phyloP scores from a whole-genome alignment of 2,113 vertebrate species.

The Gambusia affinis region DNA sequence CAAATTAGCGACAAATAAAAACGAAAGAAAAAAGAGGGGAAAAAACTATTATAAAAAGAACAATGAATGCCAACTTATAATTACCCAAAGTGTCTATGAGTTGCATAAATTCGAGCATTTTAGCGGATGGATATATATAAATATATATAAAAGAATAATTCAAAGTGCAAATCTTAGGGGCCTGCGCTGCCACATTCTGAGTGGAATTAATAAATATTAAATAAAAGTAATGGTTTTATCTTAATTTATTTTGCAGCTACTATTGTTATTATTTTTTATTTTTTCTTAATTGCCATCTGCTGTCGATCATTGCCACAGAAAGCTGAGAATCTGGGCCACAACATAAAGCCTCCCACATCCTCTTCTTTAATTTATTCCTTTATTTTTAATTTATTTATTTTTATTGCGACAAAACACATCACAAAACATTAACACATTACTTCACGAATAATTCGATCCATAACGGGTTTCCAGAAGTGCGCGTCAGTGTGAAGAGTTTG shows the following conservation, averaged over 20 bases:
- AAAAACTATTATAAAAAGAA: neutral
- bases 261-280: constrained; percentile 9
- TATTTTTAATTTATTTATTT: constrained; percentile 21
- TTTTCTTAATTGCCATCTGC: constrained; percentile 30
- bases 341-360: constrained; percentile 55
- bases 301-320: constrained; percentile 56
- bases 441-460: constrained; percentile 74
- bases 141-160: no score
- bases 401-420: constrained; percentile 71
- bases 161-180: neutral
- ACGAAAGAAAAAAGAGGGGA: neutral
- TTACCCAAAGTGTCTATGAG: no score
- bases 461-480: constrained; percentile 56
- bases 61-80: neutral
- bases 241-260: constrained; percentile 41
- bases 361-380: constrained; percentile 11
- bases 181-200: neutral
- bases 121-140: no score
- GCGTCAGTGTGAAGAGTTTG: neutral
- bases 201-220: constrained; percentile 22
- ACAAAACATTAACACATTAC: constrained; percentile 73
- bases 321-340: constrained; percentile 52
- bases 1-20: constrained; percentile 9
- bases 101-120: no score
- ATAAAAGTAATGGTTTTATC: constrained; percentile 19